Conservation (phyloP, 1,140 invertebrate genomes). For the Charaxes varanes region DNA sequence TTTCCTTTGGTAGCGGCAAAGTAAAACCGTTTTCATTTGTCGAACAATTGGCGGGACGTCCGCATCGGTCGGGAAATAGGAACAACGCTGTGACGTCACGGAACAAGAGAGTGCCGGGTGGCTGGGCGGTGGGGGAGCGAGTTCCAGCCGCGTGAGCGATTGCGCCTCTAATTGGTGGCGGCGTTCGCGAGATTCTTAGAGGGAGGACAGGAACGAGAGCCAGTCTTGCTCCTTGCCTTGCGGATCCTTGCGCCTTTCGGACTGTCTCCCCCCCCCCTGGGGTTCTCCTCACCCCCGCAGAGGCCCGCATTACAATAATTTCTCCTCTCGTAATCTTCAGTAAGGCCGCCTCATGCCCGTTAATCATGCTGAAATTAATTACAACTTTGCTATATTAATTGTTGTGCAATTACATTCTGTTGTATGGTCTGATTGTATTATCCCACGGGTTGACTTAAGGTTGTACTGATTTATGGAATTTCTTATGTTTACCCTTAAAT, state of each 20-base stretch:
- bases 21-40: constrained; percentile 65
- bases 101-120: constrained; percentile 48
- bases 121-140: constrained; percentile 23
- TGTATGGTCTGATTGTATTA: constrained; percentile 32
- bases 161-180: constrained; percentile 74
- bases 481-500: too few relatives aligned
- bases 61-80: constrained; percentile 14
- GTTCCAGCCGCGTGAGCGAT: constrained; percentile 70
- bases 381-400: constrained; percentile 71
- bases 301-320: constrained; percentile 58
- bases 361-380: constrained; percentile 73
- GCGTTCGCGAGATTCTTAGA: constrained; percentile 74
- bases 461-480: too few relatives aligned
- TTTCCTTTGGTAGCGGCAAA: constrained; percentile 30
- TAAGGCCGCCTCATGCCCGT: constrained; percentile 69
- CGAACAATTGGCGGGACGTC: constrained; percentile 37
- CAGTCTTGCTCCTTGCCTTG: constrained; percentile 46
- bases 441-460: constrained; percentile 1
- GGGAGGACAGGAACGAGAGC: constrained; percentile 61
- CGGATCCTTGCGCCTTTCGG: constrained; percentile 26
- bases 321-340: constrained; percentile 68
- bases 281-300: constrained; percentile 27
- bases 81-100: constrained; percentile 40
- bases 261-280: constrained; percentile 22
- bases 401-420: constrained; percentile 56